A percentile compares a stretch with the other conserved stretches of the same genome.
phyloP scores from a whole-genome alignment of 1,140 invertebrate genomes.

The Calliphora vicina region DNA sequence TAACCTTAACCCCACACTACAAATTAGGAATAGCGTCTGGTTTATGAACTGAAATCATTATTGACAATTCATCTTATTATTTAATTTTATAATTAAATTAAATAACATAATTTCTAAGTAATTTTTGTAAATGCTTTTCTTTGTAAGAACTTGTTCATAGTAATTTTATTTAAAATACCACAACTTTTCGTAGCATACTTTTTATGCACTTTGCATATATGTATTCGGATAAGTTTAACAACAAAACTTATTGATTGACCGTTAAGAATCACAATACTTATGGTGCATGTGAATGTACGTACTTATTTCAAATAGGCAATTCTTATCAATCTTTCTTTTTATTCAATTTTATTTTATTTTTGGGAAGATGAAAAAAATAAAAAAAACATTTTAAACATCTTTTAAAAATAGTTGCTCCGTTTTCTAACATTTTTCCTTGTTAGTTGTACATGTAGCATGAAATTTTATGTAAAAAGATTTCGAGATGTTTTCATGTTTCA shows the following conservation, averaged over 20 bases:
- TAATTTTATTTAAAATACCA: background rate
- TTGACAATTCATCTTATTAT: no score
- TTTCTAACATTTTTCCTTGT: background rate
- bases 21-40: no score
- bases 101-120: no score
- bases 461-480: slow-evolving; percentile 23
- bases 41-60: no score
- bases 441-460: slow-evolving; percentile 5
- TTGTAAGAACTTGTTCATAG: no score
- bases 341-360: background rate
- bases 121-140: no score
- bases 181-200: background rate
- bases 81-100: no score
- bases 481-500: slow-evolving; percentile 22
- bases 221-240: background rate
- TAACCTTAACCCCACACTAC: no score
- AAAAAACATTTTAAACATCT: background rate
- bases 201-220: background rate
- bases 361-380: background rate
- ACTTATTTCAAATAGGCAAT: background rate
- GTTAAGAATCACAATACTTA: background rate
- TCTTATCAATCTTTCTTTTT: background rate
- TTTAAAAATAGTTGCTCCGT: background rate
- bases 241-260: background rate
- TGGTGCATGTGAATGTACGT: background rate